These are phyloP conservation scores for Aricia artaxerxes DNA, from an alignment of 2,888 invertebrate genomes.

Conservation along the genomic window DNA sequence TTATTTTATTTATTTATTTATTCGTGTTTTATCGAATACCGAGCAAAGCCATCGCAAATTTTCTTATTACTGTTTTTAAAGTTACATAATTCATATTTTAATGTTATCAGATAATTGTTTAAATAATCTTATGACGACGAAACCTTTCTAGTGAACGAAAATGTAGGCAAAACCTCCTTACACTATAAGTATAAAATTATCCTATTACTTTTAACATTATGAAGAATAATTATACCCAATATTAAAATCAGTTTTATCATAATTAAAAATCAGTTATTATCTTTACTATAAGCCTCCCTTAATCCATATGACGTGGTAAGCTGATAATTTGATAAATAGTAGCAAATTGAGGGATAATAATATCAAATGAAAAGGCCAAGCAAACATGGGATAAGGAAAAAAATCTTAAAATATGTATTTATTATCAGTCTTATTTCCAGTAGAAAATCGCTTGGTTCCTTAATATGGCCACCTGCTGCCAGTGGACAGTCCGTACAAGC, in stretches of 20 bases:
- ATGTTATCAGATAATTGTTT: no score
- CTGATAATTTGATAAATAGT: background rate
- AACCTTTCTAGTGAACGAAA: no score
- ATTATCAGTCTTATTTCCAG: conserved; percentile 2
- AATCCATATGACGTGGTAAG: background rate
- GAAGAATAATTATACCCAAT: no score
- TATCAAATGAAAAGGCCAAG: background rate
- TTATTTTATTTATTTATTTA: no score
- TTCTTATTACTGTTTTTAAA: no score
- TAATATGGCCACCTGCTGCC: conserved; percentile 43
- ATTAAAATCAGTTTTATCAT: background rate
- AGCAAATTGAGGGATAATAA: background rate
- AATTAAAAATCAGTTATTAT: background rate
- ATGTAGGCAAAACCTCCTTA: no score
- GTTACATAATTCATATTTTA: no score
- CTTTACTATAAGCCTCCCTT: background rate
- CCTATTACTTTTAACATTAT: no score
- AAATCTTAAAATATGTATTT: background rate
- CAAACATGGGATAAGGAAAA: background rate
- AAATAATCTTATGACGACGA: no score
- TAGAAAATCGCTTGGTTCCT: conserved; percentile 21
- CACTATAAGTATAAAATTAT: no score
- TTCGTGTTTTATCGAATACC: no score
- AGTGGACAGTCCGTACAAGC: conserved; percentile 44
- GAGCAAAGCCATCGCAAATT: no score